Evolutionary conservation across 2,888 invertebrate species (phyloP), one percentile per base, ranked within the genome.

Genomic region (Stenodera caucasica): DNA sequence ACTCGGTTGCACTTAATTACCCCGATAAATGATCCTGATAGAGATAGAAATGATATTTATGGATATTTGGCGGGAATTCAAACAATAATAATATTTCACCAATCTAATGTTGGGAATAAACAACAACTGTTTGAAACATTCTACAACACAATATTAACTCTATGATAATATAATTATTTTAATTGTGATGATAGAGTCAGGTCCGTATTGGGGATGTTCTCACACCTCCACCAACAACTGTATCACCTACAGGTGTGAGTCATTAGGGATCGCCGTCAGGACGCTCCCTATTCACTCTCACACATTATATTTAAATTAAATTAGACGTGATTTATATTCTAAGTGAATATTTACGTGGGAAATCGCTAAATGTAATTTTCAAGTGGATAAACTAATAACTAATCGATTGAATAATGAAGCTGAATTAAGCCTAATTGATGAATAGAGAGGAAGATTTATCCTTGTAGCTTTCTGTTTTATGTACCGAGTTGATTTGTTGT

Each of bases 231-330:
- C 74, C 71, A 74, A 78, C 77, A 78, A 76, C 77, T 77, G 73
- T 77, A 77, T 77, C 77, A 77, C 78, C 78, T 77, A 78, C 78
- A 76, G 77, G 75, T 77, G 77, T 78, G 78, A 78, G 71, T 78
- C 78, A 78, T 72, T 63, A 69, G 77, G 77, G 78, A 74, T 77
- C 70, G 77, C 74, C 77, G 66, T 67, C 68, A 73, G 2, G 77
- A 77, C 77, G 77, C 77, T 73, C 74, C 75, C 77, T 75, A 76
- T 77, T 77, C 76, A 74, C 45, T 45, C 45, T 45, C 74, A 73
- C 75, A 77, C 77, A 78, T 77, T 77, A 77, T 77, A 77, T 78
- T 78, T 75, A 76, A 77, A 78, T 77, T 77, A 75, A 77, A 77
- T 77, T 75, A 76, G 77, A 75, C 70, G 64, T 75, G 74, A 76